Conservation (phyloP, 1,140 invertebrate species). For the Delia radicum region DNA sequence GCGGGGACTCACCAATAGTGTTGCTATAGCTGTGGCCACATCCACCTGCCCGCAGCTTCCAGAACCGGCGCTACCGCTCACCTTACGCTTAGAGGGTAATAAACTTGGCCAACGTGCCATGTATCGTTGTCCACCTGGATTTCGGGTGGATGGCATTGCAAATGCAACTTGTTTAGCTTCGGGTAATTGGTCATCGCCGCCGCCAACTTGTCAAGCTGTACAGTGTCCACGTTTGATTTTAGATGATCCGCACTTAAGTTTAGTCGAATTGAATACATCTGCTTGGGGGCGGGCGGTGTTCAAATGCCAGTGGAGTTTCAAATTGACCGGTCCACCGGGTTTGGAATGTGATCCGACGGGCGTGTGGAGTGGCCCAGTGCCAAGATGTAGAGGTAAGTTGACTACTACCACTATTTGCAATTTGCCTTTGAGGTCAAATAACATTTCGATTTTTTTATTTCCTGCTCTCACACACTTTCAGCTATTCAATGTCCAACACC, state of each 20-base stretch:
- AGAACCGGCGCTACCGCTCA: conserved; percentile 57
- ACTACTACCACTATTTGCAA: not conserved
- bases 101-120: conserved; percentile 66
- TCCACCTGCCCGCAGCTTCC: conserved; percentile 58
- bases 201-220: conserved; percentile 73
- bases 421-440: not conserved
- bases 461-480: conserved; percentile 47
- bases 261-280: conserved; percentile 61
- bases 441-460: not conserved
- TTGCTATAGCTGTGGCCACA: conserved; percentile 73
- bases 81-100: conserved; percentile 65
- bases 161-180: conserved; percentile 75
- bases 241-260: conserved; percentile 59
- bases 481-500: conserved; percentile 79
- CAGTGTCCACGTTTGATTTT: conserved; percentile 67
- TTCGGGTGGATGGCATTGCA: conserved; percentile 66
- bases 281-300: conserved; percentile 71
- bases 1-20: conserved; percentile 75
- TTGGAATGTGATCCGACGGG: conserved; percentile 76
- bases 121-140: conserved; percentile 68
- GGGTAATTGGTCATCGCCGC: conserved; percentile 74
- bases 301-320: conserved; percentile 79
- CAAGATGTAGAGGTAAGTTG: conserved; percentile 69
- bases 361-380: conserved; percentile 74
- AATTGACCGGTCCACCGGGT: conserved; percentile 69